Conservation (phyloP, 2,113 vertebrate genomes). For the Bujurquina vittata region DNA sequence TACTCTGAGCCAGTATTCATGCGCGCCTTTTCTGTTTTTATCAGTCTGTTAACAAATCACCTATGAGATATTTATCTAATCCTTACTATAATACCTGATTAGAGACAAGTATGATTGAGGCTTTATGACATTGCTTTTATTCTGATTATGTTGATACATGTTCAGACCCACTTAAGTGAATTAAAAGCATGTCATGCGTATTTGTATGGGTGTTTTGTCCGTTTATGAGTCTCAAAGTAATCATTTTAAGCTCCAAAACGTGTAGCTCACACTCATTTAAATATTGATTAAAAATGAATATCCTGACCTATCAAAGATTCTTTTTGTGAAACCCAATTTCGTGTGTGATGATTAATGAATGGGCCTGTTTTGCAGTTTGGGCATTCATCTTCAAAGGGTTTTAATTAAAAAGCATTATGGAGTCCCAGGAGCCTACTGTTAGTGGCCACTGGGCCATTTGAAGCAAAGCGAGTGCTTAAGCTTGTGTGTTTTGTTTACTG, state of each 20-base stretch:
- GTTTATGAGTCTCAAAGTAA: conserved; percentile 36
- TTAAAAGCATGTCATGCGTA: conserved; percentile 64
- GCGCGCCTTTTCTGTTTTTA: neutral
- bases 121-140: conserved; percentile 70
- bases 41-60: conserved; percentile 46
- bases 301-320: conserved; percentile 51
- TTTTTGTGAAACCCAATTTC: conserved; percentile 56
- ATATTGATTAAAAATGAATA: conserved; percentile 62
- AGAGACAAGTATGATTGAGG: conserved; percentile 61
- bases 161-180: conserved; percentile 53
- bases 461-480: conserved; percentile 19
- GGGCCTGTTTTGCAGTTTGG: conserved; percentile 58
- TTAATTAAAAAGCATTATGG: conserved; percentile 63
- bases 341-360: conserved; percentile 65
- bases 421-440: conserved; percentile 38
- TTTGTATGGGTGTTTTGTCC: conserved; percentile 33
- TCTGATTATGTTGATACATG: conserved; percentile 75
- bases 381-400: conserved; percentile 63
- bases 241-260: conserved; percentile 51
- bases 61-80: conserved; percentile 51
- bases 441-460: conserved; percentile 44
- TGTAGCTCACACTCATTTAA: conserved; percentile 32
- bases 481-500: conserved; percentile 27
- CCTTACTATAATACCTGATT: conserved; percentile 66
- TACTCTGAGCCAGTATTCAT: neutral